phyloP scores from a whole-genome alignment of 1,140 invertebrate genomes.

The Homarus americanus region DNA sequence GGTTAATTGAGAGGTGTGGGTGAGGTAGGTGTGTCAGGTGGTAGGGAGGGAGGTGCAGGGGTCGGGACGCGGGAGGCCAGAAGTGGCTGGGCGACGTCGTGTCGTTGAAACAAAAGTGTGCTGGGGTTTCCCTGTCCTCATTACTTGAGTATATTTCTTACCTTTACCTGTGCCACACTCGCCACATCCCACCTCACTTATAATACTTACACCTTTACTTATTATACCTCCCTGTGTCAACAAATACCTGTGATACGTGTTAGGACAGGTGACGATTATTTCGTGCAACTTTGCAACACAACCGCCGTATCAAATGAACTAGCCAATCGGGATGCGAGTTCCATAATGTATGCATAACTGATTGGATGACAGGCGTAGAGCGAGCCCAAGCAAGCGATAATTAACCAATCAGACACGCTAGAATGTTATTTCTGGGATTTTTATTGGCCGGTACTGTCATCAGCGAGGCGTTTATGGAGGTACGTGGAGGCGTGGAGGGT shows the following conservation, averaged over 20 bases:
- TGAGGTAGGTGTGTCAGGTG: no score
- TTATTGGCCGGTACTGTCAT: slow-evolving; percentile 17
- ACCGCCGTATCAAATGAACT: background rate
- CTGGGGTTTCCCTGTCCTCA: slow-evolving; percentile 31
- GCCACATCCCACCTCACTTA: background rate
- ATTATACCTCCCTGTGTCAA: no score
- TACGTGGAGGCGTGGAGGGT: no score
- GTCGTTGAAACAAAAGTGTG: slow-evolving; percentile 40
- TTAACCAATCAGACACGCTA: background rate
- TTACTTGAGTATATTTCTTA: slow-evolving; percentile 29
- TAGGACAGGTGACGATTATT: background rate
- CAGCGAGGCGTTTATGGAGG: background rate
- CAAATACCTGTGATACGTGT: no score
- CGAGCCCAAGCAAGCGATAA: background rate
- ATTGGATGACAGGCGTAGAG: background rate
- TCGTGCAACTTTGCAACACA: background rate
- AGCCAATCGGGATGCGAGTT: slow-evolving; percentile 25
- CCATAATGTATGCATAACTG: slow-evolving; percentile 11
- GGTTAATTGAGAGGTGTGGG: no score
- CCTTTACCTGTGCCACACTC: background rate
- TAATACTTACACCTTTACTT: no score
- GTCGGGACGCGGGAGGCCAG: slow-evolving; percentile 18
- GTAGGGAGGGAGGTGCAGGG: background rate
- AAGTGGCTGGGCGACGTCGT: slow-evolving; percentile 23
- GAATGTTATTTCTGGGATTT: slow-evolving; percentile 2